Conservation (phyloP, 1,140 invertebrate species). For the Caenorhabditis inopinata region DNA sequence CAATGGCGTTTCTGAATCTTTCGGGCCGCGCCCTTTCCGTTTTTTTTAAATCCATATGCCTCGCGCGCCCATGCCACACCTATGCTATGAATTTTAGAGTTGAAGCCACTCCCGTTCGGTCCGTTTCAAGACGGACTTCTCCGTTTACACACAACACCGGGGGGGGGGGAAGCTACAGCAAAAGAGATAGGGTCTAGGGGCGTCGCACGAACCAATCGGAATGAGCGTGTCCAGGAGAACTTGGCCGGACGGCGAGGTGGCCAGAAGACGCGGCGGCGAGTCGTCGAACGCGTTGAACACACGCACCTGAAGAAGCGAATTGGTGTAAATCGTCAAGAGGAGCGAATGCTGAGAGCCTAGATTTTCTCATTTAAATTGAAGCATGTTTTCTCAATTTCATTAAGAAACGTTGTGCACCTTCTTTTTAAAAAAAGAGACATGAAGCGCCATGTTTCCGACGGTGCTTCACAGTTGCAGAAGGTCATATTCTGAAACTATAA, state of each 20-base stretch:
- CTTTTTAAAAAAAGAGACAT: too few relatives aligned
- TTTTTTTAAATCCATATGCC: background rate
- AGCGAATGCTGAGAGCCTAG: too few relatives aligned
- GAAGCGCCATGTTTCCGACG: too few relatives aligned
- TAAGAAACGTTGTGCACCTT: too few relatives aligned
- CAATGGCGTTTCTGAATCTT: conserved; percentile 7
- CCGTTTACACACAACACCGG: background rate
- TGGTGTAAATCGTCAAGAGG: too few relatives aligned
- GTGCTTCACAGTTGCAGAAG: too few relatives aligned
- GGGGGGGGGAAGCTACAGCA: background rate
- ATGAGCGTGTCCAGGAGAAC: conserved; percentile 18
- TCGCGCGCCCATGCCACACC: background rate
- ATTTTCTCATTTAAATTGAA: too few relatives aligned
- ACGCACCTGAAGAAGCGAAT: background rate
- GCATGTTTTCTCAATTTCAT: too few relatives aligned
- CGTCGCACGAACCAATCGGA: background rate
- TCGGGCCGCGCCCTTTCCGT: too few relatives aligned
- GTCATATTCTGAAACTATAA: too few relatives aligned
- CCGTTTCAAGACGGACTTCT: background rate
- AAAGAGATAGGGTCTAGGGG: background rate
- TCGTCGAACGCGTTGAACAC: conserved; percentile 25
- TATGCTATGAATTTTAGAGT: conserved; percentile 24
- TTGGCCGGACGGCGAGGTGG: conserved; percentile 9
- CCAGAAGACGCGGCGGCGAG: conserved; percentile 9
- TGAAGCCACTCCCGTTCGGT: background rate